Conservation (phyloP, 2,888 invertebrate species). For the Lomographa bimaculata region DNA sequence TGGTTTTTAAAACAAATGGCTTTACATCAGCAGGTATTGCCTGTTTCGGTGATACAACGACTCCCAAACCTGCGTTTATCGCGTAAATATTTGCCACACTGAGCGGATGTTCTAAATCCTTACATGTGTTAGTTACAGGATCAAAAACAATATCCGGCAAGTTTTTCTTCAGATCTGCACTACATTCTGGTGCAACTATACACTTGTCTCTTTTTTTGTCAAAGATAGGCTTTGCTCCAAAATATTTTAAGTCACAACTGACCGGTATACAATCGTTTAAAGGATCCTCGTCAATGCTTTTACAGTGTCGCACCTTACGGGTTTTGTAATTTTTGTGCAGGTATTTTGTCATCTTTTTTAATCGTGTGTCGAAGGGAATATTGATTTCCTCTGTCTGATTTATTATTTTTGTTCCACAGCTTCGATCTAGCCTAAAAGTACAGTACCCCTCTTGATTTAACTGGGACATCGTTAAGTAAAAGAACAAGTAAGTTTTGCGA, state of each 20-base stretch:
- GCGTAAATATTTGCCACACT: conserved; percentile 56
- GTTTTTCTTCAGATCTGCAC: conserved; percentile 39
- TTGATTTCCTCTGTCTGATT: conserved; percentile 36
- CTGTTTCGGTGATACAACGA: conserved; percentile 37
- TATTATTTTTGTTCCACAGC: conserved; percentile 38
- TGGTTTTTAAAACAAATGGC: conserved; percentile 45
- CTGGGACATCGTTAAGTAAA: conserved; percentile 54
- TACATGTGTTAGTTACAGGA: conserved; percentile 55
- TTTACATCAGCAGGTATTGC: conserved; percentile 28
- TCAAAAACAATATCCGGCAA: conserved; percentile 58
- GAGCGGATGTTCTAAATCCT: conserved; percentile 53
- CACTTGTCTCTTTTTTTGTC: conserved; percentile 46
- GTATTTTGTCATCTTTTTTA: conserved; percentile 29
- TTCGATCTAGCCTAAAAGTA: conserved; percentile 45
- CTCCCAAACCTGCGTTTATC: conserved; percentile 55
- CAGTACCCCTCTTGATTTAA: conserved; percentile 62
- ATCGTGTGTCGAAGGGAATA: conserved; percentile 57
- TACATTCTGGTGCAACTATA: conserved; percentile 46
- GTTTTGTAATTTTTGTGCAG: conserved; percentile 27
- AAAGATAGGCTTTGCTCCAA: conserved; percentile 52
- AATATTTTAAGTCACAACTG: conserved; percentile 62
- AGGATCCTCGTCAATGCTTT: conserved; percentile 54
- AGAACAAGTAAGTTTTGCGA: conserved; percentile 47
- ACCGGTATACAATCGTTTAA: conserved; percentile 55
- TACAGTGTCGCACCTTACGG: conserved; percentile 42